Evolutionary conservation across 2,888 invertebrate species (phyloP).

Genomic region (Papilio demoleus): DNA sequence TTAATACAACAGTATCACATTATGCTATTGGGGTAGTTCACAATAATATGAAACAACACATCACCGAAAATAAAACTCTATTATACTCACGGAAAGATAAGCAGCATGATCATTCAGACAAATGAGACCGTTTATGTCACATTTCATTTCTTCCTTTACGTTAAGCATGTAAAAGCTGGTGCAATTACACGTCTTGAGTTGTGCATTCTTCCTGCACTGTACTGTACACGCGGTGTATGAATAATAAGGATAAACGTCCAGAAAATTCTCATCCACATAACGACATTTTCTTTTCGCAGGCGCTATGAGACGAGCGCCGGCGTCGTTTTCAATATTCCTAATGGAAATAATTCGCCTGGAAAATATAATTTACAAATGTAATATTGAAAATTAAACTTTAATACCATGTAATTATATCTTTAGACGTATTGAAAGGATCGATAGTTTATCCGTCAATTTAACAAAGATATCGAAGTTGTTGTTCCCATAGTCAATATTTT

Average conservation of each 20-base stretch:
- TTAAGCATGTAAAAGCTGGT: conserved; percentile 89
- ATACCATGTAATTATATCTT: too few species aligned
- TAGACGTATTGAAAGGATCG: too few species aligned
- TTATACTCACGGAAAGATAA: conserved; percentile 84
- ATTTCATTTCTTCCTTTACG: conserved; percentile 80
- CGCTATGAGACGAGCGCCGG: conserved; percentile 84
- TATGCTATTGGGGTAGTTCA: too few species aligned
- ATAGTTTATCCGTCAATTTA: too few species aligned
- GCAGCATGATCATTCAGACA: conserved; percentile 86
- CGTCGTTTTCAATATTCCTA: conserved; percentile 87
- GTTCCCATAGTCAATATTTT: not conserved
- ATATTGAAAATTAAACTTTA: too few species aligned
- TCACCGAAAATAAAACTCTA: too few species aligned
- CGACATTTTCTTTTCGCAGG: conserved; percentile 89
- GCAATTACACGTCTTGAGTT: conserved; percentile 86
- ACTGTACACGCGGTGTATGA: conserved; percentile 89
- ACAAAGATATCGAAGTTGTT: not conserved
- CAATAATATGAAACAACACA: too few species aligned
- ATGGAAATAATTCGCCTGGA: conserved; percentile 81
- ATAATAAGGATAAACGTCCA: conserved; percentile 85
- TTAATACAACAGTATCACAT: conserved; percentile 8
- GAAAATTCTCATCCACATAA: conserved; percentile 86
- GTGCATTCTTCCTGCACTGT: conserved; percentile 88
- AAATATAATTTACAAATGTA: not conserved
- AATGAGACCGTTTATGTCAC: conserved; percentile 86